These are phyloP conservation scores for Rhombomys opimus DNA, from an alignment of 2,113 vertebrate species.

Conservation along the genomic window DNA sequence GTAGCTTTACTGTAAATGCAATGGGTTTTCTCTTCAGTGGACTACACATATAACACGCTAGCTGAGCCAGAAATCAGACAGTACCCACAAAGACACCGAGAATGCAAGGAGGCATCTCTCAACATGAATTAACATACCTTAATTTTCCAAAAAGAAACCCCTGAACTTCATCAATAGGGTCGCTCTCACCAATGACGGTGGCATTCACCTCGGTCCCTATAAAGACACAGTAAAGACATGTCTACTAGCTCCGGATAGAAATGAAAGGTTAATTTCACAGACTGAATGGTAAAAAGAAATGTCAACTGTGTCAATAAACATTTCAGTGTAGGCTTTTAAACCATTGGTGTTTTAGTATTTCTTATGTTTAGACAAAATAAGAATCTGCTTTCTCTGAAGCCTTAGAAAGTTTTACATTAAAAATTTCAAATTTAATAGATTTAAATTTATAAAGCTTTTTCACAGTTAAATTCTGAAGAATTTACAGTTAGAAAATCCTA, in stretches of 20 bases:
- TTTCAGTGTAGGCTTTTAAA: background rate
- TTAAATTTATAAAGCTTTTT: slow-evolving; percentile 45
- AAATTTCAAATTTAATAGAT: slow-evolving; percentile 48
- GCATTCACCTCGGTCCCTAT: slow-evolving; percentile 93
- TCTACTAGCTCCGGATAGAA: slow-evolving; percentile 42
- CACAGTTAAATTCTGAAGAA: slow-evolving; percentile 56
- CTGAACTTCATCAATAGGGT: slow-evolving; percentile 98
- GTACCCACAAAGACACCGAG: background rate
- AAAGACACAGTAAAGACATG: slow-evolving; percentile 65
- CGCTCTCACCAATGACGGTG: slow-evolving; percentile 94
- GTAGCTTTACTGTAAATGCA: background rate
- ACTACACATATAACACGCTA: background rate
- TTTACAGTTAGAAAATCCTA: slow-evolving; percentile 13
- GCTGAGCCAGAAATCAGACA: background rate
- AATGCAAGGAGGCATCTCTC: background rate
- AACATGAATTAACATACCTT: slow-evolving; percentile 86
- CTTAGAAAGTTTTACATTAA: slow-evolving; percentile 42
- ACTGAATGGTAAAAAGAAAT: slow-evolving; percentile 16
- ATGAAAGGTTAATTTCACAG: background rate
- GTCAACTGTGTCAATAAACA: background rate
- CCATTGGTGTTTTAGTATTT: slow-evolving; percentile 20
- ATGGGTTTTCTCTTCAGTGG: background rate
- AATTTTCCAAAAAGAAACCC: slow-evolving; percentile 98
- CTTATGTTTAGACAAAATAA: slow-evolving; percentile 12
- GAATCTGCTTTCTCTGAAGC: slow-evolving; percentile 10